Evolutionary conservation across 2,888 invertebrate species (phyloP).

Genomic region (Invenusta paracnida): DNA sequence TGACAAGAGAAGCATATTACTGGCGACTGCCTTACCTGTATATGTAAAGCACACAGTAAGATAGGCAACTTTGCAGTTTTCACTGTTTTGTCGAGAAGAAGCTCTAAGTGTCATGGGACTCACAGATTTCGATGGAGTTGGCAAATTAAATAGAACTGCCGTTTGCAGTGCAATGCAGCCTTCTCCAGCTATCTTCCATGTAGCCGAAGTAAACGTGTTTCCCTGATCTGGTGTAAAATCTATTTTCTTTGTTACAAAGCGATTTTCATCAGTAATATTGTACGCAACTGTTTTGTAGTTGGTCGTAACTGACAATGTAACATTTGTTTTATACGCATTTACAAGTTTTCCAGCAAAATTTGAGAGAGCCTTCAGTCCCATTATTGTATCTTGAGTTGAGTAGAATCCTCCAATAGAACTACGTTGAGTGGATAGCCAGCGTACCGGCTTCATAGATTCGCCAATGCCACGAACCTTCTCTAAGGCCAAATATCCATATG

Average conservation of each 20-base stretch:
- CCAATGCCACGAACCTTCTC: slow-evolving; percentile 40
- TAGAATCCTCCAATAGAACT: slow-evolving; percentile 48
- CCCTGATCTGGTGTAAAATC: background rate
- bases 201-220: background rate
- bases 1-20: slow-evolving; percentile 30
- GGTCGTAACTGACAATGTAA: background rate
- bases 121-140: background rate
- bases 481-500: slow-evolving; percentile 47
- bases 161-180: slow-evolving; percentile 30
- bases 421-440: slow-evolving; percentile 47
- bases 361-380: slow-evolving; percentile 50
- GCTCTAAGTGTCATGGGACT: background rate
- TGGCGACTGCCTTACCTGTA: background rate
- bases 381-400: slow-evolving; percentile 52
- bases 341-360: slow-evolving; percentile 42
- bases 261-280: background rate
- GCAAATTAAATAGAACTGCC: slow-evolving; percentile 5
- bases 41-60: slow-evolving; percentile 22
- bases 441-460: slow-evolving; percentile 43
- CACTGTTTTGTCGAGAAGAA: background rate
- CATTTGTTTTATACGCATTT: background rate
- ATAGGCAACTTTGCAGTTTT: background rate
- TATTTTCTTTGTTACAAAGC: background rate
- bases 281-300: background rate
- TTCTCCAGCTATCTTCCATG: background rate